Base-by-base conservation (phyloP, 35 echinoderm and acorn worm species). In the Ophioderma brevispina region DNA sequence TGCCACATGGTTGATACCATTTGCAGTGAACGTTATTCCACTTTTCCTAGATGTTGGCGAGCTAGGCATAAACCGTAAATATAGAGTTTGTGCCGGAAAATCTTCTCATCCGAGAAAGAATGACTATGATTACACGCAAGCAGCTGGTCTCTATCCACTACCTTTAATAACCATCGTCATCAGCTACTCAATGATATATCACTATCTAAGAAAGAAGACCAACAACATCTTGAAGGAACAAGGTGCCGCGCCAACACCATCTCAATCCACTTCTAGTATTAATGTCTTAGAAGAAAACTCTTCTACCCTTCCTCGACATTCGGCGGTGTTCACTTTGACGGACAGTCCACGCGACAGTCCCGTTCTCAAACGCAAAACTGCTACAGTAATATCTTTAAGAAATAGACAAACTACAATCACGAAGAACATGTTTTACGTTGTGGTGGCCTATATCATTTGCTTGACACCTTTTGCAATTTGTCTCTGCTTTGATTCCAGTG, bases 41-140 rank as follows among this genome's bases (percentile, higher is more conserved):
- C 89, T 89, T 11, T 32, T 98, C 25, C 33, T 90, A 42, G 96
- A 88, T 70, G 41, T 98, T 1, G 96, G 96, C 1, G 80, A 91
- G 55, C 59, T 98, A 0, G 96, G 96, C 13, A 92, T 92, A 77
- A 85, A 80, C 21, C 28, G 52, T 2, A 84, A 92, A 79, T 94
- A 98, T 85, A 87, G 78, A 21, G 82, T 92, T 0, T 98, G 96
- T 31, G 91, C 90, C 6, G 87, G 88, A 46, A 94, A 94, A 70
- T 87, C 92, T 8, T 55, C 28, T 13, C 96, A 98, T 35, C 85
- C 89, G n/a, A 38, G 84, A 3, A 91, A 89, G 0, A 81, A 91
- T 35, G 84, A 79, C 33, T 98, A 98, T 82, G 94, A 88, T 76
- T 39, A 92, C 76, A 49, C 92, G 17, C 92, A 94, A 76, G 75